phyloP scores from a whole-genome alignment of 2,113 vertebrate genomes.

The Aspiorhynchus laticeps region DNA sequence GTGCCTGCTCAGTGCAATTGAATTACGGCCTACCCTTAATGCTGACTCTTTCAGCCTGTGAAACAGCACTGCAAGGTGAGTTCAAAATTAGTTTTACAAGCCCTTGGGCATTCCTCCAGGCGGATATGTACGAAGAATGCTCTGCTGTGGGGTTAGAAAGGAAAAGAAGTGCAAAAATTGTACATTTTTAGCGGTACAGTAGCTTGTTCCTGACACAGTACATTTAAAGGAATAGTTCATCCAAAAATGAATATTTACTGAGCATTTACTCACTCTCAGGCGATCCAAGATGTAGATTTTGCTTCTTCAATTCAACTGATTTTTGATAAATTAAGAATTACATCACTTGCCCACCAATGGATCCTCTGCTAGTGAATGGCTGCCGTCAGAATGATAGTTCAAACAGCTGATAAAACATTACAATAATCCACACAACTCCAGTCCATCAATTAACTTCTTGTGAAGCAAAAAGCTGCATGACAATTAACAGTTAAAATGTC shows the following conservation, averaged over 20 bases:
- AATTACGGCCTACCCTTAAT: constrained; percentile 18
- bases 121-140: constrained; percentile 39
- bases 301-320: too few relatives aligned
- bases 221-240: not conserved
- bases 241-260: too few relatives aligned
- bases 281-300: not conserved
- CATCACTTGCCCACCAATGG: not conserved
- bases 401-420: not conserved
- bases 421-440: not conserved
- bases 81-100: constrained; percentile 40
- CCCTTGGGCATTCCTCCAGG: constrained; percentile 43
- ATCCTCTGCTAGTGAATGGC: not conserved
- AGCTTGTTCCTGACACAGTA: not conserved
- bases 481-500: not conserved
- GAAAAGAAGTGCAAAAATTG: not conserved
- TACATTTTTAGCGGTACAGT: not conserved
- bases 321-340: too few relatives aligned
- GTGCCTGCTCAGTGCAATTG: not conserved
- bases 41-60: constrained; percentile 4
- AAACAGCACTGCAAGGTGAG: not conserved
- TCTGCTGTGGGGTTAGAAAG: constrained; percentile 13
- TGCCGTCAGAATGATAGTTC: not conserved
- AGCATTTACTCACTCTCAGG: not conserved
- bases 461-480: not conserved
- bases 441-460: not conserved